Conservation (phyloP, 2,113 vertebrate species). For the Bos javanicus region DNA sequence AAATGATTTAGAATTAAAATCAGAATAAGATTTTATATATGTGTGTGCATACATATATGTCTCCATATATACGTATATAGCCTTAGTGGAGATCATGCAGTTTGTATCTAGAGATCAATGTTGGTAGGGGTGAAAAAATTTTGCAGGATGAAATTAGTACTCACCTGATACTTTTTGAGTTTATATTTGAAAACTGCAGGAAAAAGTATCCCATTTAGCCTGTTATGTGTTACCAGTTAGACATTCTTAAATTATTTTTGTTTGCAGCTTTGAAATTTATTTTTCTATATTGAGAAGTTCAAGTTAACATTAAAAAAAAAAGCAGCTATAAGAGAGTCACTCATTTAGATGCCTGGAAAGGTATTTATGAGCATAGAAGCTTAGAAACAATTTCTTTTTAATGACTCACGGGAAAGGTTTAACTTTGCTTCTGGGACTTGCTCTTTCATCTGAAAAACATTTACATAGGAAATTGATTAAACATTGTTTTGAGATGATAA, state of each 20-base stretch:
- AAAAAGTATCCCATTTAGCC: neutral
- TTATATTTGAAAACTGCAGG: neutral
- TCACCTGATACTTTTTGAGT: neutral
- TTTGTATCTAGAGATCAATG: neutral
- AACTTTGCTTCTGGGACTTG: conserved; percentile 78
- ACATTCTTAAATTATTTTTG: neutral
- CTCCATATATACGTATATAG: neutral
- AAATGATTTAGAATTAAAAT: neutral
- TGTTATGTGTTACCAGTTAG: neutral
- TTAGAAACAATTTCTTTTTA: conserved; percentile 76
- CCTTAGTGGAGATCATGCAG: neutral
- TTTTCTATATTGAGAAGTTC: neutral
- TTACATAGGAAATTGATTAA: conserved; percentile 79
- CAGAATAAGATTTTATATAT: neutral
- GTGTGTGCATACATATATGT: neutral
- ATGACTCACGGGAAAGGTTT: conserved; percentile 80
- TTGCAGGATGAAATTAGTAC: neutral
- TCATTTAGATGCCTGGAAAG: conserved; percentile 66
- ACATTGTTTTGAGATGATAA: conserved; percentile 76
- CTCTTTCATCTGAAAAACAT: conserved; percentile 81
- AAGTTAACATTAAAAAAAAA: neutral
- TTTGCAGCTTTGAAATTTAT: conserved; percentile 1
- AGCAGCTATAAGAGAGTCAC: neutral
- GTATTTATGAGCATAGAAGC: conserved; percentile 74
- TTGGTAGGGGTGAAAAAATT: neutral